Evolutionary conservation across 2,113 vertebrate genomes (phyloP).

Genomic region (Helogale parvula): DNA sequence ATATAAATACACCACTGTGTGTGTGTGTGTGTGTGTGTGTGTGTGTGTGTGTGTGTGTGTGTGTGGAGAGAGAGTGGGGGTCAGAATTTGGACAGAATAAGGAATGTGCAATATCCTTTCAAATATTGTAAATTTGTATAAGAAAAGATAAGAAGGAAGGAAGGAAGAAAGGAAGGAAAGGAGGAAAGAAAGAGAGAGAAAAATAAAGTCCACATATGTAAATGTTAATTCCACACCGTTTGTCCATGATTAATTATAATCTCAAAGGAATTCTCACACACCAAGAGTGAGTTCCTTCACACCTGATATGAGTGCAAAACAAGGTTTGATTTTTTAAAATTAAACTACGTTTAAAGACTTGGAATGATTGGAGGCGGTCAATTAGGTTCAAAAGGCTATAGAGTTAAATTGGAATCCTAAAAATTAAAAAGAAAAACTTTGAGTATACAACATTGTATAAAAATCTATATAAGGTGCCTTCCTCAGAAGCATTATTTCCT

Average conservation of each 20-base stretch:
- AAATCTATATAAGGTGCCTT: not conserved
- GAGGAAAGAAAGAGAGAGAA: not conserved
- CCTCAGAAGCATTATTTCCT: not conserved
- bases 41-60: not conserved
- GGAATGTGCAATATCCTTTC: not conserved
- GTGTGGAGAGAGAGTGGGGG: not conserved
- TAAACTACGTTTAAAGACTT: not conserved
- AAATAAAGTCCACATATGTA: not conserved
- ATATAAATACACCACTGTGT: not conserved
- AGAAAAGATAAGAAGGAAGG: not conserved
- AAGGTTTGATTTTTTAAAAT: not conserved
- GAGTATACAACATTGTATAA: not conserved
- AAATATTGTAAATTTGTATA: not conserved
- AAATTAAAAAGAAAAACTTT: not conserved
- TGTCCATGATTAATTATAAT: not conserved
- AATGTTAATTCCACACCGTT: not conserved
- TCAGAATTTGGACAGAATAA: not conserved
- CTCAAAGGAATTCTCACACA: not conserved
- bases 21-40: not conserved
- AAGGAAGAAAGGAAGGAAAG: not conserved
- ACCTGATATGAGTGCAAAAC: not conserved
- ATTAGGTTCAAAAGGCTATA: not conserved
- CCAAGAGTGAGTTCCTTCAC: not conserved
- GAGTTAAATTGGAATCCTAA: not conserved
- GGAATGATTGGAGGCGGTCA: not conserved